Percentiles rank a stretch among this genome's conserved stretches.
These are phyloP conservation scores for Calameuta filiformis DNA, from an alignment of 2,888 invertebrate species.

Conservation along the genomic window DNA sequence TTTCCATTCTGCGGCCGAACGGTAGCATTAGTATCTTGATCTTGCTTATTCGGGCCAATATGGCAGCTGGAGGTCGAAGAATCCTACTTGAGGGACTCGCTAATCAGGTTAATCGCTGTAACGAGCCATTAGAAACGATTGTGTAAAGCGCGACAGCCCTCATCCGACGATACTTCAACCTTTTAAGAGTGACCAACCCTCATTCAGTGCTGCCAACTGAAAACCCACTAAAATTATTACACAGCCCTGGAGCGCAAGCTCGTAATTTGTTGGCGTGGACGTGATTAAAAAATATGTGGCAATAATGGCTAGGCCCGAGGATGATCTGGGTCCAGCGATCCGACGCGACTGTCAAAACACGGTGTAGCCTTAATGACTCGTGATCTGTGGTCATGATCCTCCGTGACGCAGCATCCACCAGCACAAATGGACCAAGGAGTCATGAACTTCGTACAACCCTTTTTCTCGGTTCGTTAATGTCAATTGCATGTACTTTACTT, in stretches of 20 bases:
- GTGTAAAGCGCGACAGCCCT: background rate
- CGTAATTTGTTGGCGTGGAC: background rate
- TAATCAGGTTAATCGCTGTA: too few species aligned
- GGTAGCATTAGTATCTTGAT: too few species aligned
- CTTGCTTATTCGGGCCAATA: too few species aligned
- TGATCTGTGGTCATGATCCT: constrained; percentile 2
- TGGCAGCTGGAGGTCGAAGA: too few species aligned
- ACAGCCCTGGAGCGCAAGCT: background rate
- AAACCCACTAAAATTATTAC: background rate
- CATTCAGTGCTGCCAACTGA: too few species aligned
- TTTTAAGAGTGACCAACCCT: background rate
- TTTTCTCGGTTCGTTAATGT: too few species aligned
- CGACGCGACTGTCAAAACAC: constrained; percentile 4
- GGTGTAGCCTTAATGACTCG: background rate
- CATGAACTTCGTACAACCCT: too few species aligned
- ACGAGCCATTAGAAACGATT: too few species aligned
- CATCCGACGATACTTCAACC: background rate
- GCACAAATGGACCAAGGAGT: too few species aligned
- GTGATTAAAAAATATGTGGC: constrained; percentile 5
- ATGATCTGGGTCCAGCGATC: background rate
- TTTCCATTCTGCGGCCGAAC: too few species aligned
- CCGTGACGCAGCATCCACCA: background rate
- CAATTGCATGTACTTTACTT: too few species aligned
- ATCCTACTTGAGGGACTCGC: too few species aligned
- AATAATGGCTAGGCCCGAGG: background rate